Percentiles rank a stretch among this genome's conserved stretches.
Conservation (phyloP, 2,797 vertebrate species). For the Nyctibius grandis region DNA sequence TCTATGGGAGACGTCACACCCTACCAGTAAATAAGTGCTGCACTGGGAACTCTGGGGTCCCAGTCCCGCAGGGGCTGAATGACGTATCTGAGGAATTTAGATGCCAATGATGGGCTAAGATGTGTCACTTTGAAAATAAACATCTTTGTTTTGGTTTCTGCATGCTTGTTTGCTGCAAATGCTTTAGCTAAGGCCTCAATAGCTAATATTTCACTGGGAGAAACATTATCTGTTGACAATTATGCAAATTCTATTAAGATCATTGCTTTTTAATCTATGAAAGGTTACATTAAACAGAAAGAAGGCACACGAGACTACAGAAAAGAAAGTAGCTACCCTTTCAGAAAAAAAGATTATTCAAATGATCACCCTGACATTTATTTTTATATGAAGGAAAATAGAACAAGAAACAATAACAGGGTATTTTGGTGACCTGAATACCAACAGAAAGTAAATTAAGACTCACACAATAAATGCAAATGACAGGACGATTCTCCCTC, state of each 20-base stretch:
- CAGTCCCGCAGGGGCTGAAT: neutral
- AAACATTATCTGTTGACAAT: constrained; percentile 68
- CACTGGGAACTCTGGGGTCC: neutral
- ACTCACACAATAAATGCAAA: constrained; percentile 27
- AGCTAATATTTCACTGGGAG: constrained; percentile 55
- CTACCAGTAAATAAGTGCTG: neutral
- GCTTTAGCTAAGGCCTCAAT: constrained; percentile 47
- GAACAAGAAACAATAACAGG: constrained; percentile 21
- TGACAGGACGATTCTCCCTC: neutral
- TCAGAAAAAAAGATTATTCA: constrained; percentile 31
- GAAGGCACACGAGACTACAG: constrained; percentile 31
- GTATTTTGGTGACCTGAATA: constrained; percentile 27
- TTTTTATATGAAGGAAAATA: constrained; percentile 38
- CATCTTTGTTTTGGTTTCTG: constrained; percentile 58
- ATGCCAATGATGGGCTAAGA: neutral
- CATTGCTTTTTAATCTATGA: constrained; percentile 66
- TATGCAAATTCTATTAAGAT: constrained; percentile 69
- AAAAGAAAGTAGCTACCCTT: constrained; percentile 20
- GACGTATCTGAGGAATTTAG: neutral
- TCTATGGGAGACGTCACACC: neutral
- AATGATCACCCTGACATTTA: constrained; percentile 29
- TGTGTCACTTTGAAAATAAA: constrained; percentile 55
- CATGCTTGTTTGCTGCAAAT: constrained; percentile 46
- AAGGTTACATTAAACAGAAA: constrained; percentile 58
- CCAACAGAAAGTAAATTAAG: constrained; percentile 33